Evolutionary conservation across 2,113 vertebrate species (phyloP), one percentile per base, ranked within the genome.

Genomic region (Tamias sibiricus): DNA sequence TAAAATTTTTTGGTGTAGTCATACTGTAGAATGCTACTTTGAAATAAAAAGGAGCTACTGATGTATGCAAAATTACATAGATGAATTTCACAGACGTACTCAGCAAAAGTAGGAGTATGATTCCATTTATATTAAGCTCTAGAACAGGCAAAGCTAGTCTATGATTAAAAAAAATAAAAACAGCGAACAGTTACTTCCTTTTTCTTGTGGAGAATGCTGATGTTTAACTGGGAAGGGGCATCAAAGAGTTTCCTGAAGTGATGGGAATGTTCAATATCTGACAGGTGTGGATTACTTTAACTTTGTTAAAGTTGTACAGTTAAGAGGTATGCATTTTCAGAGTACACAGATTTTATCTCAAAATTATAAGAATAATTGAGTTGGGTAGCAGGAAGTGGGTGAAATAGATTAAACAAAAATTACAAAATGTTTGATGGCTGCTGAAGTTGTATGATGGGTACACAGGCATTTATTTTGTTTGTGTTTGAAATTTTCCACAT

Each of bases 271-370:
- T 80, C 32, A 72, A 3, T 85, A 4, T 89, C 32, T 74, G 57
- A 37, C n/a, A 69, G 59, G 76, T 64, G 3, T 85, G 47, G 12
- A 13, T 77, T 77, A 54, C 7, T 28, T 86, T 90, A 28, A 81
- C 37, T 40, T 92, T 90, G 44, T 74, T 30, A 62, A 22, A 93
- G 40, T 86, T 49, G 32, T 81, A 59, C 28, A 66, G 77, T 47
- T 93, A 76, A 83, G 80, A 59, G 12, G 68, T 68, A 4, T 42
- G 19, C n/a, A 54, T 95, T 64, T 64, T 52, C n/a, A 87, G 6
- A 52, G 24, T 76, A 28, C 71, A 11, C 32, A 74, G 75, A 35
- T 91, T 93, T 82, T 94, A 96, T 81, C 42, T 95, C 47, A 47
- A 90, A 83, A 90, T 72, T 76, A 22, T 47, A 74, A 77, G 75